Conservation (phyloP, 2,888 invertebrate genomes). For the Brenthis daphne region DNA sequence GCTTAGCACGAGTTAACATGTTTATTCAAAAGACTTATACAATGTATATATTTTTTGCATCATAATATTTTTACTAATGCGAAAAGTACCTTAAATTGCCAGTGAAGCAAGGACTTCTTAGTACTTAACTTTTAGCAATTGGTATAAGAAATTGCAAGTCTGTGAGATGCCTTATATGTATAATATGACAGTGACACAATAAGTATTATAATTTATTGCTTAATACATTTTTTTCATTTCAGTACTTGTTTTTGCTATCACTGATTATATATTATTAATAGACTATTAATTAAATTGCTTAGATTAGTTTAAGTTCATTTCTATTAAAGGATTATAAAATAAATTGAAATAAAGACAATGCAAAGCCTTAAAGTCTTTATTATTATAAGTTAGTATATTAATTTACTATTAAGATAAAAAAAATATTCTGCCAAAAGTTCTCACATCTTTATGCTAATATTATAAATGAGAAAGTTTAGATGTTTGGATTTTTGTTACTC, state of each 20-base stretch:
- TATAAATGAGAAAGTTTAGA: too few relatives aligned
- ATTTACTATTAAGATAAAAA: conserved; percentile 13
- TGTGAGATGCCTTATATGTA: background rate
- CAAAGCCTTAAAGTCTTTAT: background rate
- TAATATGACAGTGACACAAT: background rate
- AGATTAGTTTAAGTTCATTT: conserved; percentile 1
- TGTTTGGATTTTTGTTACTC: too few relatives aligned
- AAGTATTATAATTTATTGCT: background rate
- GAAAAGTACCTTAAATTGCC: too few relatives aligned
- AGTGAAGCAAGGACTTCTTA: too few relatives aligned
- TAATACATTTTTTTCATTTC: background rate
- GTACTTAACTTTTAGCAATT: background rate
- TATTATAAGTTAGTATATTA: conserved; percentile 2
- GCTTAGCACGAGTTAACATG: too few relatives aligned
- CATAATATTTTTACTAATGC: too few relatives aligned
- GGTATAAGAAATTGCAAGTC: background rate
- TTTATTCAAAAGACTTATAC: too few relatives aligned
- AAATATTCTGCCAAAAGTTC: background rate
- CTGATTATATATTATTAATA: background rate
- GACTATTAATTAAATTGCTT: background rate
- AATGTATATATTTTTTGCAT: too few relatives aligned
- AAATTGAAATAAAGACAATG: background rate
- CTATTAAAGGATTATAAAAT: conserved; percentile 5
- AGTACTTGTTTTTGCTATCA: conserved; percentile 2
- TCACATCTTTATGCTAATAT: too few relatives aligned